phyloP scores from a whole-genome alignment of 2,797 vertebrate species.

The Heteromormyrus szaboi region DNA sequence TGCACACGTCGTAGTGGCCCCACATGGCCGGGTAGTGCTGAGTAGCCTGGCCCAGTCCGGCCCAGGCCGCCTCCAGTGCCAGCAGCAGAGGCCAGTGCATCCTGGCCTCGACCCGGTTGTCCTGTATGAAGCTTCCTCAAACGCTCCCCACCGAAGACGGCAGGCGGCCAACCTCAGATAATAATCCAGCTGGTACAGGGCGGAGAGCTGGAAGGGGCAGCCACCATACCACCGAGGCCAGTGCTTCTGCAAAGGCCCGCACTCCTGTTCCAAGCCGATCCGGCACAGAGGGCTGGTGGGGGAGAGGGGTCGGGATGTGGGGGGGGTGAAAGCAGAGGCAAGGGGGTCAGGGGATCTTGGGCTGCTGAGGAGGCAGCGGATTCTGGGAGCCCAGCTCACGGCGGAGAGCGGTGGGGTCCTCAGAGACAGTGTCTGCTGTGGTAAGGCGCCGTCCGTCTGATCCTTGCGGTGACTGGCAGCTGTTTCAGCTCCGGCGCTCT shows the following conservation, averaged over 20 bases:
- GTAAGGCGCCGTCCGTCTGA: constrained; percentile 56
- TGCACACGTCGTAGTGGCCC: constrained; percentile 97
- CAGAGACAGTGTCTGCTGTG: constrained; percentile 48
- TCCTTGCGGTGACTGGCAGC: constrained; percentile 60
- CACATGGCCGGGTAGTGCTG: constrained; percentile 89
- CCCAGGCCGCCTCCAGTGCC: constrained; percentile 83
- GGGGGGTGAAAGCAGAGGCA: constrained; percentile 9
- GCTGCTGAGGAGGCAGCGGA: constrained; percentile 47
- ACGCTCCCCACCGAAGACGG: constrained; percentile 25
- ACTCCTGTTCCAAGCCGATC: constrained; percentile 13
- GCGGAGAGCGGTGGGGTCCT: neutral
- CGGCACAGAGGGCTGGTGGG: constrained; percentile 32
- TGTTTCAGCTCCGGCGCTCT: constrained; percentile 66
- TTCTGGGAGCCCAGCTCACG: constrained; percentile 25
- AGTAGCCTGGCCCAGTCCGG: constrained; percentile 71
- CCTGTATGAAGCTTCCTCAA: constrained; percentile 40
- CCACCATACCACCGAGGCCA: constrained; percentile 60
- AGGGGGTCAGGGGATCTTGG: constrained; percentile 37
- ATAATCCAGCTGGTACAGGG: constrained; percentile 40
- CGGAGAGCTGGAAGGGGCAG: constrained; percentile 53
- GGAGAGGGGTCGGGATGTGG: constrained; percentile 16
- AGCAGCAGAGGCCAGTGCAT: constrained; percentile 86
- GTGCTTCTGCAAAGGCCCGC: constrained; percentile 20
- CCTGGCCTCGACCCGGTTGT: constrained; percentile 56
- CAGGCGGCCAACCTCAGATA: constrained; percentile 29